Evolutionary conservation across 53 echinoderm and acorn worm genomes (phyloP), one percentile per base, ranked within the genome.

Genomic region (Temnopleurus reevesii): DNA sequence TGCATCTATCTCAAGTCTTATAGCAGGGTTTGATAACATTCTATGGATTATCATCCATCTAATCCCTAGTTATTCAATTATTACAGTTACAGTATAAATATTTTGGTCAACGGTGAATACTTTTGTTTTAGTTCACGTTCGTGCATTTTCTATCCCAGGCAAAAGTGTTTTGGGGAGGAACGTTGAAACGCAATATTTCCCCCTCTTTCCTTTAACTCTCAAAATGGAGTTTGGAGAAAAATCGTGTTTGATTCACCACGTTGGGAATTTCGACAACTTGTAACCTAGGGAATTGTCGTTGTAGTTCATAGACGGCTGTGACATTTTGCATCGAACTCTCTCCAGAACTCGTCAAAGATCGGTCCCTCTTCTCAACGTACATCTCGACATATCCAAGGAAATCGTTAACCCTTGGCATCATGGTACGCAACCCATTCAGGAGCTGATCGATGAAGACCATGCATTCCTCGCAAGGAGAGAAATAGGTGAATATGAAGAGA

Each of bases 351-450:
- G 59, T 18, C 46, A 46, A 30, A 31, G 12, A 60, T 13, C 86
- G 61, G 46, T 85, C 86, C 46, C 38, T 28, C 58, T 13, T 61
- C 43, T 53, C 86, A 10, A 85, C 86, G 61, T 59, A 85, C 86
- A 85, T 85, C 86, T 85, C 86, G 49, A 85, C 29, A 28, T 85
- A 85, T 60, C 86, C 86, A 41, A 85, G 43, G 12, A 36, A 35
- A 23, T 31, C 18, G 38, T 38, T 29, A 59, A 85, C 44, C 86
- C 25, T 44, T 23, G 86, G 86, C 58, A 59, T 15, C 10, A 46
- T 60, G 4, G 28, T 18, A 8, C 61, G 43, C 38, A 85, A 46
- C 13, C 59, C 61, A 27, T 29, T 13, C 28, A 85, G 44, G 61
- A 85, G 86, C 46, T 85, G 86, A 38, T 61, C 63, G 46, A 85